These are phyloP conservation scores for Gallinago undulata DNA, from an alignment of 2,113 vertebrate species.

Conservation along the genomic window DNA sequence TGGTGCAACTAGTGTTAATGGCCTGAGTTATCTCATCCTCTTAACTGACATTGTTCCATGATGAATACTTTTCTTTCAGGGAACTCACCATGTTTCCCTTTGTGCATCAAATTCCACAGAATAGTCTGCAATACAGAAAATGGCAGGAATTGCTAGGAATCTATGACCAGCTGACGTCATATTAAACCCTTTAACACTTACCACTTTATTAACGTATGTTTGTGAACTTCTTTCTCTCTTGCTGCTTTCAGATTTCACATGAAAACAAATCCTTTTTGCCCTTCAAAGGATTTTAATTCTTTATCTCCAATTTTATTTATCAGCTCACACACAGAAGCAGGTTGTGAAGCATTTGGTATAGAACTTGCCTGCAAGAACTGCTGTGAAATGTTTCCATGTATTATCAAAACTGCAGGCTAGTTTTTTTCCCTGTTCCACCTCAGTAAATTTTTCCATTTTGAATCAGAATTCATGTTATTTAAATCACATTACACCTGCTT, in stretches of 20 bases:
- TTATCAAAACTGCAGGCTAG: background rate
- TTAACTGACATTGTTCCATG: background rate
- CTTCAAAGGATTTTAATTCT: background rate
- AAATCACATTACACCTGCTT: background rate
- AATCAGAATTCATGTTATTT: background rate
- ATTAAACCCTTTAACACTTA: background rate
- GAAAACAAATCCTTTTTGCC: background rate
- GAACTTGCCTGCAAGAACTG: background rate
- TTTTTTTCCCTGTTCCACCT: background rate
- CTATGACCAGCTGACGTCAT: background rate
- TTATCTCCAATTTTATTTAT: background rate
- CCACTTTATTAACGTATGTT: background rate
- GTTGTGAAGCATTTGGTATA: background rate
- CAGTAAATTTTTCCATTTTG: background rate
- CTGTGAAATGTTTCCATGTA: background rate
- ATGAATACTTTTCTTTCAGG: background rate
- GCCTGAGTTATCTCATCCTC: background rate
- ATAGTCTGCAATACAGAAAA: background rate
- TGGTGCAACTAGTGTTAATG: background rate
- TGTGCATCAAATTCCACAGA: background rate
- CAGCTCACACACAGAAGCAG: background rate
- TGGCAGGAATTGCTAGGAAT: background rate
- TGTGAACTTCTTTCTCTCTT: background rate
- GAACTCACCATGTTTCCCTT: background rate
- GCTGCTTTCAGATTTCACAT: background rate